Evolutionary conservation across 2,888 invertebrate species (phyloP).

Genomic region (Troides aeacus): DNA sequence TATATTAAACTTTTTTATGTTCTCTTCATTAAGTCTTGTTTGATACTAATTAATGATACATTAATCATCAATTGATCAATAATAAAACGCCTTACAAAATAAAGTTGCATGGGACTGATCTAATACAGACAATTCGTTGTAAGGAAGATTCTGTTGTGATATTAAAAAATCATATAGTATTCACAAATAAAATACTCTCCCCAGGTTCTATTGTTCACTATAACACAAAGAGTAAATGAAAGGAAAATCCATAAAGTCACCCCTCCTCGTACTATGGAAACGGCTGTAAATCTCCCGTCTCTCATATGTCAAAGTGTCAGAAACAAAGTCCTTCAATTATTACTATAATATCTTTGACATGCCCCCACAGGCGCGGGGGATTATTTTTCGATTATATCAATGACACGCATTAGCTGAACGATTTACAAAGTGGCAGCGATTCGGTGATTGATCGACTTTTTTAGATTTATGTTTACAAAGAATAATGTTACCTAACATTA

Average conservation of each 20-base stretch:
- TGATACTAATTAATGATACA: too few relatives aligned
- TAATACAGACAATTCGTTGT: too few relatives aligned
- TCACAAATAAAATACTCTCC: too few relatives aligned
- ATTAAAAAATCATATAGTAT: too few relatives aligned
- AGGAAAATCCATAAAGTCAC: background rate
- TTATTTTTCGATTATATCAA: conserved; percentile 22
- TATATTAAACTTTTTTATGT: too few relatives aligned
- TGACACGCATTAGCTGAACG: conserved; percentile 16
- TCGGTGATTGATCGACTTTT: background rate
- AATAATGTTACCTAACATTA: too few relatives aligned
- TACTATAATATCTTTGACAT: conserved; percentile 13
- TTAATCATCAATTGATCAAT: too few relatives aligned
- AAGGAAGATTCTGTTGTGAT: too few relatives aligned
- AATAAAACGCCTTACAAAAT: too few relatives aligned
- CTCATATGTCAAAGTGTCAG: conserved; percentile 13
- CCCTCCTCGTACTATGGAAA: background rate
- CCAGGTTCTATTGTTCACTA: too few relatives aligned
- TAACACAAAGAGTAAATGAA: background rate
- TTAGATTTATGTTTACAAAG: background rate
- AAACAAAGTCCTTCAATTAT: conserved; percentile 16
- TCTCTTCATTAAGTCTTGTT: too few relatives aligned
- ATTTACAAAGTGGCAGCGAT: background rate
- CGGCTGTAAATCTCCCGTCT: conserved; percentile 12
- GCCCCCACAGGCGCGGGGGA: conserved; percentile 1
- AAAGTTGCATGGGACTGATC: too few relatives aligned